Evolutionary conservation across 2,113 vertebrate species (phyloP), one percentile per base, ranked within the genome.

Genomic region (Stegostoma tigrinum): DNA sequence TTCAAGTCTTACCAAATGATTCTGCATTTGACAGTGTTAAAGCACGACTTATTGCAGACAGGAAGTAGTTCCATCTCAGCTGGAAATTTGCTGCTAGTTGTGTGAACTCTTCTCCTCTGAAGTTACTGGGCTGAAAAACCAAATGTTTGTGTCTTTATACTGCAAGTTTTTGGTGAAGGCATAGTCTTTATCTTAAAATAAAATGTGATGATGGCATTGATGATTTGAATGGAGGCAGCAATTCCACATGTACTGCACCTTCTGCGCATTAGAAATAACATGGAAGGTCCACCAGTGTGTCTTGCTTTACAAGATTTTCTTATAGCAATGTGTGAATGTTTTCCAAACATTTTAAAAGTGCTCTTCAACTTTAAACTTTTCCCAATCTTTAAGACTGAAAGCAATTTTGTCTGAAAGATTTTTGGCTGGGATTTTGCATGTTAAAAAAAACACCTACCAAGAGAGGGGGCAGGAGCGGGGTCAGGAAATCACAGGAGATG

Each of bases 51-150:
- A 98, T 96, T 0, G 96, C 34, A 0, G 95, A 97, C 95, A 98
- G 96, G 1, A 97, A 96, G 89, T 97, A 97, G 85, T 97, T 98
- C 98, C 97, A 97, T 64, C 96, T 96, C 90, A 98, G 95, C 96
- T 97, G 97, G 96, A 98, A 98, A 96, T 96, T 96, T 2, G 97
- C 96, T 0, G 97, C 97, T 95, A 97, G 0, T 5, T 95, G 96
- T 96, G 96, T 96, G 48, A 98, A 97, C 6, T 97, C 97, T 75
- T 97, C 96, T 96, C 64, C 90, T n/a, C 96, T 97, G 96, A 12
- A 97, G 96, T 96, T 97, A 96, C 96, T 96, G 87, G 97, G 97
- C 97, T 98, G 96, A 0, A 94, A 94, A 67, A 94, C 0, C n/a
- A 67, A 94, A 67, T 67, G 14, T 38, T 38, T 67, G 67, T 5